Evolutionary conservation across 1,140 invertebrate genomes (phyloP), one percentile per base, ranked within the genome.

Genomic region (Brachionus rubens): DNA sequence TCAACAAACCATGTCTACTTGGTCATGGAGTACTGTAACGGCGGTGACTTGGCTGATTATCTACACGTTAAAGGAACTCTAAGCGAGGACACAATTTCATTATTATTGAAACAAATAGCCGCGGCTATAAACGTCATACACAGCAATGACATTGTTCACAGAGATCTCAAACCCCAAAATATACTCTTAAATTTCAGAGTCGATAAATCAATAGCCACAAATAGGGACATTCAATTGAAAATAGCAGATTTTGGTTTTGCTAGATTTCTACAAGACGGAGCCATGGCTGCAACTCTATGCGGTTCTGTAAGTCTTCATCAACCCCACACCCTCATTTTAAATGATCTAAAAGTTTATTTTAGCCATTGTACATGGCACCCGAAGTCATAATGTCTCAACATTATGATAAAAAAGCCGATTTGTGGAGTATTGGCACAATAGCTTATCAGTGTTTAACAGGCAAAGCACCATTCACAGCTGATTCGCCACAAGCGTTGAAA

Each of bases 21-120:
- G 78, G 93, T 98, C 79, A 98, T 98, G 94, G 95, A 96, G 90
- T 99, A 95, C 85, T 99, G 96, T 86, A 99, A 99, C 89, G 95
- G 95, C 52, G 96, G 96, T 10, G 96, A 99, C 86, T 87, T 99
- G 81, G 94, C 94, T 28, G 96, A 99, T 87, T 99, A 98, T 87
- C 87, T 99, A 77, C 75, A 76, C 19, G 90, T 87, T 43, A 93
- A 93, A 85, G 92, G 93, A 56, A 95, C 93, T 21, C 87, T 99
- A 0, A 96, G 92, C 85, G 96, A 99, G 86, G 92, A 94, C 81
- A 99, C 96, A 1, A 97, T 99, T 78, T 88, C 93, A 76, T 87
- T 94, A 78, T 99, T 99, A 87, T 87, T 98, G 40, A 88, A 90
- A 79, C 96, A 99, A 87, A 89, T 99, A 40, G 76, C 76, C 30